Evolutionary conservation across 2,797 vertebrate genomes (phyloP).

Genomic region (Scleropages formosus): DNA sequence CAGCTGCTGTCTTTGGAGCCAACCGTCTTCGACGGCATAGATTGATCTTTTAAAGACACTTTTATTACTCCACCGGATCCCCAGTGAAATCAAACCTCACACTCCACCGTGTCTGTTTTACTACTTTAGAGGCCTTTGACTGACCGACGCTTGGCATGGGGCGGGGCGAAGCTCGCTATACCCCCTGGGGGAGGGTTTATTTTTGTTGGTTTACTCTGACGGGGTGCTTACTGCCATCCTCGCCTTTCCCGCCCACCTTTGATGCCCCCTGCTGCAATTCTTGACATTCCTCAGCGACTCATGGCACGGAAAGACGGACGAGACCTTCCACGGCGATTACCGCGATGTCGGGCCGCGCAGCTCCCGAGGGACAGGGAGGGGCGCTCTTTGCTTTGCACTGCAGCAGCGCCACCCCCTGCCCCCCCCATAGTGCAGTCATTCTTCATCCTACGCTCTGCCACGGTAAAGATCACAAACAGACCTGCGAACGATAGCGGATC

Average conservation of each 20-base stretch:
- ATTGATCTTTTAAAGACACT: conserved; percentile 10
- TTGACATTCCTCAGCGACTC: conserved; percentile 79
- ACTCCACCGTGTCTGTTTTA: conserved; percentile 54
- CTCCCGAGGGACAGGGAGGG: conserved; percentile 61
- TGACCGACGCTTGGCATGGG: conserved; percentile 61
- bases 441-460: not conserved
- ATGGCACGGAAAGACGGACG: conserved; percentile 75
- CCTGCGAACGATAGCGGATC: conserved; percentile 27
- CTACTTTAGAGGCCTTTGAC: conserved; percentile 70
- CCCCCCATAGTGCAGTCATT: conserved; percentile 29
- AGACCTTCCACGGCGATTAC: conserved; percentile 74
- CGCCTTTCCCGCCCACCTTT: conserved; percentile 66
- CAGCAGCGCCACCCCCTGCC: conserved; percentile 68
- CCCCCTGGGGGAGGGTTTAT: conserved; percentile 72
- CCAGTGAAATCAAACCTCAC: conserved; percentile 21
- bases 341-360: conserved; percentile 70
- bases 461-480: not conserved
- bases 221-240: conserved; percentile 62
- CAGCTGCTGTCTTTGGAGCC: conserved; percentile 14
- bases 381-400: too few species aligned
- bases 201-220: conserved; percentile 74
- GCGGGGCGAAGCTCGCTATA: conserved; percentile 77
- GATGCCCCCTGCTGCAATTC: conserved; percentile 36
- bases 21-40: conserved; percentile 12
- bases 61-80: conserved; percentile 28